Evolutionary conservation across 2,113 vertebrate species (phyloP), one percentile per base, ranked within the genome.

Genomic region (Acanthochromis polyacanthus): DNA sequence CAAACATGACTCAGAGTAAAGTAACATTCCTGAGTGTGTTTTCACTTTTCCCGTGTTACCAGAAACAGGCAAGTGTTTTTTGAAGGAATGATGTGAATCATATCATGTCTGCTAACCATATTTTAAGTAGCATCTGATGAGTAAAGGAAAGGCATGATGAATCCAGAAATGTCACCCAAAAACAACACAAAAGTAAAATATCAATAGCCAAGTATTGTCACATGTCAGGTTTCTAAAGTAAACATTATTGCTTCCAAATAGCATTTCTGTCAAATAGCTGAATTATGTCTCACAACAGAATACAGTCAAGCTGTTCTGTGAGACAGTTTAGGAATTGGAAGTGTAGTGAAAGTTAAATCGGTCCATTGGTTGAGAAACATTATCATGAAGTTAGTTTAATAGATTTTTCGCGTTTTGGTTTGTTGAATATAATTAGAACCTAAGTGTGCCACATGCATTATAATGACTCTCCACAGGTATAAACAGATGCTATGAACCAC

Each of bases 401-500:
- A 4, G 19, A 46, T 50, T 40, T 60, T 45, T 59, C 12, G 23
- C 25, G 57, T 58, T 43, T 51, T 75, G 61, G 17, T 17, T 28
- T n/a, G 9, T 1, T 20, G 22, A 2, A 8, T 46, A 14, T 7
- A 30, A 19, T 61, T 61, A 57, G 10, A 20, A 36, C 15, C 20
- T 25, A 25, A n/a, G 20, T 79, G 52, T 36, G 53, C 55, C 55
- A 45, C 48, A 48, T 57, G 6, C 40, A 17, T 36, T 32, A 46
- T 53, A 56, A 70, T 2, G 17, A 59, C 55, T 30, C 19, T 61
- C 40, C 55, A 69, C 17, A 65, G 48, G 68, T 32, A 55, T 40
- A 66, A 83, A 55, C 66, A 73, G 36, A 58, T 57, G 48, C 10
- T 10, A 71, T 81, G 81, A 71, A 84, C 72, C 78, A 58, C 60